Base-by-base conservation (phyloP, 1,140 invertebrate genomes). In the Drosophila kepulauana region DNA sequence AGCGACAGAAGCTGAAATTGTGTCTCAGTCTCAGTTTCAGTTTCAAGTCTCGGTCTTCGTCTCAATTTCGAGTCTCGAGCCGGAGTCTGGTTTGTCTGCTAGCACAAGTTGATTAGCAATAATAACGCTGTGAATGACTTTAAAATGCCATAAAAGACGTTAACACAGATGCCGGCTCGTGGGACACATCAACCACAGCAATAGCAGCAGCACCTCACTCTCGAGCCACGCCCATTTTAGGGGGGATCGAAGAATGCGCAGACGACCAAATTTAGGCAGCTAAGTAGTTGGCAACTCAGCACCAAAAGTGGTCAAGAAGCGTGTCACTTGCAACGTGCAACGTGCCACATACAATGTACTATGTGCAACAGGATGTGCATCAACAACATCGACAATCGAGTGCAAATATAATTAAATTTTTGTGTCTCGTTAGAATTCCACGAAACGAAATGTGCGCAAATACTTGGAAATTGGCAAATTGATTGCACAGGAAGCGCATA, bases 401-500 rank as follows among this genome's bases (percentile, higher is more conserved):
- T 54, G 33, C 52, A 25, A 57, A 48, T 66, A 28, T 48, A 79
- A 79, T 71, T 49, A 65, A 41, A 30, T 16, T 58, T 63, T 69
- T 35, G 20, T 58, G 48, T 38, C 33, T 58, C 62, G 16, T 49
- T 71, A 82, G 79, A 82, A 79, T 82, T 48, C 65, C 49, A 30
- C 30, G 30, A 25, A 25, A n/a, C 13, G 30, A 52, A 52, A 72
- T 58, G 35, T 64, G 48, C 51, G 45, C 20, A 25, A 62, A 74
- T 78, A 78, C 71, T 74, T 78, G 69, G 35, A 52, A 79, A 45
- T 35, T 25, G 20, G 20, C n/a, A 48, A 78, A 72, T 82, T 52
- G 76, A 79, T 65, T 75, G 75, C 75, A 82, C 82, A 87, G 84
- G 82, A 87, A 87, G 69, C 69, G 69, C 57, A 87, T 79, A 87